Conservation (phyloP, 2,888 invertebrate species). For the Tridacna crocea region DNA sequence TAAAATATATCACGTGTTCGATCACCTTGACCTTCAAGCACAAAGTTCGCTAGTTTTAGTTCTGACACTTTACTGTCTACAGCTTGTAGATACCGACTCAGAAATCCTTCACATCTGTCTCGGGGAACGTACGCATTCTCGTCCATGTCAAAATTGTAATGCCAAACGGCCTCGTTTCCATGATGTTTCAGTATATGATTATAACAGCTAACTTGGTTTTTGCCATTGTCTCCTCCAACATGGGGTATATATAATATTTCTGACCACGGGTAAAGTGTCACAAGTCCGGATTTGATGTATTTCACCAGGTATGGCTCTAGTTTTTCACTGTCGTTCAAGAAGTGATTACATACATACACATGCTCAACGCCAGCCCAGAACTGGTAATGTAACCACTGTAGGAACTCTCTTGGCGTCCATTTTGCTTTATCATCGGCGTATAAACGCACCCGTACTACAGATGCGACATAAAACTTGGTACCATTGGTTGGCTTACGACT, state of each 20-base stretch:
- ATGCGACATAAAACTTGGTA: neutral
- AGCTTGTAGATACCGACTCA: slow-evolving; percentile 13
- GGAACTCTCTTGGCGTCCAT: slow-evolving; percentile 4
- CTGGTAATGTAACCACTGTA: slow-evolving; percentile 18
- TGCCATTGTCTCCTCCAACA: neutral
- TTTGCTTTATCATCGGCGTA: neutral
- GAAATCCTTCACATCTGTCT: slow-evolving; percentile 58
- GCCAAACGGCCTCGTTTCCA: slow-evolving; percentile 52
- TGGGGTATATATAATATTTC: neutral
- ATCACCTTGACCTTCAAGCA: slow-evolving; percentile 33
- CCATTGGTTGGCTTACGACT: neutral
- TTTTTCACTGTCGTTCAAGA: neutral
- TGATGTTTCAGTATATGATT: slow-evolving; percentile 47
- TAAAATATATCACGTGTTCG: slow-evolving; percentile 24
- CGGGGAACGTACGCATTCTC: slow-evolving; percentile 63
- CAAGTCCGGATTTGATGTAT: neutral
- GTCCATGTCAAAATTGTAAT: slow-evolving; percentile 65
- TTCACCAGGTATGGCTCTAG: neutral
- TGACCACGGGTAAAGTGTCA: neutral
- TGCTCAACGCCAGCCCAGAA: slow-evolving; percentile 2
- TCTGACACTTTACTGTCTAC: slow-evolving; percentile 20
- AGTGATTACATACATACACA: slow-evolving; percentile 9
- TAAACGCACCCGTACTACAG: slow-evolving; percentile 1
- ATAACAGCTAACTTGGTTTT: slow-evolving; percentile 47
- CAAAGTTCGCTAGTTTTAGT: slow-evolving; percentile 35